phyloP scores from a whole-genome alignment of 2,888 invertebrate genomes.

The Lagria hirta region DNA sequence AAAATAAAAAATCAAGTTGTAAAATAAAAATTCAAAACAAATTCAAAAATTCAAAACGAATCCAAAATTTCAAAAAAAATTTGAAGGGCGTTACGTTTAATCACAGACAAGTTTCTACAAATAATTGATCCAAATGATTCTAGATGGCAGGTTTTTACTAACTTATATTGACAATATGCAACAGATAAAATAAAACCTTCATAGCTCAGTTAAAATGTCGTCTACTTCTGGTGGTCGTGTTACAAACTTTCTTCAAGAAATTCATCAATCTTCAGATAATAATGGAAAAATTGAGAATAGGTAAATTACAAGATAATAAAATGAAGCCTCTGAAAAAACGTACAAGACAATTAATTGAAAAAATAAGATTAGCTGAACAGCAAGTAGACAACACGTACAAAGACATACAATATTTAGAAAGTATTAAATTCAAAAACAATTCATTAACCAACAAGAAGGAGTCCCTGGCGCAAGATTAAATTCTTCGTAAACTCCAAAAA shows the following conservation, averaged over 20 bases:
- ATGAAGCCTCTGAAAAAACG: constrained; percentile 12
- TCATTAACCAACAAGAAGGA: constrained; percentile 10
- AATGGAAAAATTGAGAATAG: constrained; percentile 6
- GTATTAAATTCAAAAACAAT: constrained; percentile 11
- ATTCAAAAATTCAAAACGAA: no score
- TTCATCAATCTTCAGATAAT: constrained; percentile 12
- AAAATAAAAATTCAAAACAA: no score
- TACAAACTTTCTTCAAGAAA: constrained; percentile 10
- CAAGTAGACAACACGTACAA: constrained; percentile 1
- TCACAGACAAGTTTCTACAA: no score
- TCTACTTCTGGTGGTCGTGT: no score
- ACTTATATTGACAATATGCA: no score
- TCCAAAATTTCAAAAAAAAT: no score
- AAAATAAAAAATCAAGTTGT: no score
- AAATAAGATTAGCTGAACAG: constrained; percentile 1
- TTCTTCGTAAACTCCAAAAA: constrained; percentile 14
- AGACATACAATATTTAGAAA: constrained; percentile 12
- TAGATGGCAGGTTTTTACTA: no score
- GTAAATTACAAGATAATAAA: constrained; percentile 12
- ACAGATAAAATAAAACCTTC: no score
- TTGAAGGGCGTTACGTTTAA: no score
- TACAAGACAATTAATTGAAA: constrained; percentile 7
- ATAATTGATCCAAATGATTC: no score
- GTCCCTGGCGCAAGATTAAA: constrained; percentile 12
- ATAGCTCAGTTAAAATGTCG: no score